Conservation (phyloP, 1,140 invertebrate species). For the Drosophila nigrodunni region DNA sequence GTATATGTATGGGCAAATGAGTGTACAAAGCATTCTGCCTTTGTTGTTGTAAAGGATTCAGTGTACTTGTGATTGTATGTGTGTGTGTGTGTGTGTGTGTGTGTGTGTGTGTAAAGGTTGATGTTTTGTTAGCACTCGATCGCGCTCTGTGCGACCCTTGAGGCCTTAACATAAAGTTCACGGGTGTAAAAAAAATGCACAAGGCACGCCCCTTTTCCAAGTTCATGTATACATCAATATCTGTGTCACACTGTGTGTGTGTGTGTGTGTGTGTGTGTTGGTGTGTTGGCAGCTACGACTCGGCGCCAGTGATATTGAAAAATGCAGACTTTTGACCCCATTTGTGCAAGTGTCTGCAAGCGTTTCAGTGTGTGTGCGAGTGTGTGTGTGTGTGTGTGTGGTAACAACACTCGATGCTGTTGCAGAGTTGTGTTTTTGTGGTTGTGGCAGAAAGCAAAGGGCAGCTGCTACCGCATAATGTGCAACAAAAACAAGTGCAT, state of each 20-base stretch:
- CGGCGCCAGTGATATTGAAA: slow-evolving; percentile 57
- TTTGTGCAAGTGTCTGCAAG: slow-evolving; percentile 34
- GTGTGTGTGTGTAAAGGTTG: slow-evolving; percentile 32
- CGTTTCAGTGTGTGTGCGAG: slow-evolving; percentile 5
- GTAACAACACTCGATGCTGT: slow-evolving; percentile 31
- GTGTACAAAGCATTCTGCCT: slow-evolving; percentile 14
- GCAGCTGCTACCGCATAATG: slow-evolving; percentile 45
- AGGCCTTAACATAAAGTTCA: slow-evolving; percentile 33
- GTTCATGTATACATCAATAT: slow-evolving; percentile 41
- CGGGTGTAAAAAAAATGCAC: slow-evolving; percentile 12
- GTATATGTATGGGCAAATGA: slow-evolving; percentile 10
- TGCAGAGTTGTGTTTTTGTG: slow-evolving; percentile 25
- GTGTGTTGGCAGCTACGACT: slow-evolving; percentile 40
- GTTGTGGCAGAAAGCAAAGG: slow-evolving; percentile 18
- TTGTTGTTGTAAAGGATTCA: not conserved
- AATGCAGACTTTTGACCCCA: slow-evolving; percentile 54
- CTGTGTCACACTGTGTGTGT: not conserved
- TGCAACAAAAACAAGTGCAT: slow-evolving; percentile 30
- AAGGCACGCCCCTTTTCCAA: slow-evolving; percentile 32
- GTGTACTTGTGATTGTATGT: not conserved
- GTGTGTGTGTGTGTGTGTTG: slow-evolving; percentile 19
- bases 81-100: slow-evolving; percentile 7
- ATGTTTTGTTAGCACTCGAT: slow-evolving; percentile 42
- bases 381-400: slow-evolving; percentile 28
- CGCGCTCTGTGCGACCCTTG: slow-evolving; percentile 31